Evolutionary conservation across 1,140 invertebrate species (phyloP), one percentile per base, ranked within the genome.

Genomic region (Myzus persicae): DNA sequence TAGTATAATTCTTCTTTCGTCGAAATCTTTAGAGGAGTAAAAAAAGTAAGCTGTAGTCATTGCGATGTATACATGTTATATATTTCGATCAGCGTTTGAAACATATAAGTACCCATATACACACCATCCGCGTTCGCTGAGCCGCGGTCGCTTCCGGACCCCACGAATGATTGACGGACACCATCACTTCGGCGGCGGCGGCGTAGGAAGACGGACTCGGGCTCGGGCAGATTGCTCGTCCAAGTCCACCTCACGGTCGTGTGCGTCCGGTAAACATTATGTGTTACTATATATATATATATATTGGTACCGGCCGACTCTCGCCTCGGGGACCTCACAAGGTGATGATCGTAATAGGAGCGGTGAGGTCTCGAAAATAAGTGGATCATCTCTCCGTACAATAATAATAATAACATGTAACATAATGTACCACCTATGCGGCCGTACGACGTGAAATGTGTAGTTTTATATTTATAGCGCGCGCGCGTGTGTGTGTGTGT

Each of bases 261-360:
- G 36, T 54, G 90, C 31, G 90, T 91, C 44, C 48, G 40, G 59
- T 91, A 67, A 14, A n/a, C 40, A 40, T 44, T 18, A 67, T 67
- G 14, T 67, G n/a, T n/a, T n/a, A n/a, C n/a, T n/a, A n/a, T n/a
- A n/a, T n/a, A n/a, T 67, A 67, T 54, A 20, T 59, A n/a, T 67
- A 67, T 67, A 67, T 67, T n/a, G 59, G 59, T 67, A 67, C 59
- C 59, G 18, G 36, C 31, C 67, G 36, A 42, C 59, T 91, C 90
- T 82, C 20, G 67, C 90, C 67, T 38, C 31, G 67, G 76, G 90
- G 90, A 91, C 90, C 90, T 81, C 90, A 91, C 90, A 82, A 91
- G 90, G 67, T 91, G 90, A 82, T 91, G 76, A 91, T 91, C 90
- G 81, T 38, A 76, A 91, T 91, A 82, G 76, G 67, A 81, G 67